Base-by-base conservation (phyloP, 2,797 vertebrate genomes). In the Pseudochirops cupreus region DNA sequence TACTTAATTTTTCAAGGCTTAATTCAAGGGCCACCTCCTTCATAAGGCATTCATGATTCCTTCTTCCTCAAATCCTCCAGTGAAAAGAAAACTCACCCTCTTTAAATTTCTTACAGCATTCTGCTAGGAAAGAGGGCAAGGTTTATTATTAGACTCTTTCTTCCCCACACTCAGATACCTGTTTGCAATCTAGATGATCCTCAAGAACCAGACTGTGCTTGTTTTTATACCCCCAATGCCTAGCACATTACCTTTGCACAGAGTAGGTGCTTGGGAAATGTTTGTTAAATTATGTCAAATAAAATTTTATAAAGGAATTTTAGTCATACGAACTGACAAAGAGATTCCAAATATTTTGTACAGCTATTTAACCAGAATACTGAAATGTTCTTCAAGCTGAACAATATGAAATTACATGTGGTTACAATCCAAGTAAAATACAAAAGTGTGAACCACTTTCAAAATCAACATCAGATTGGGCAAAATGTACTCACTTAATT, bases 301-400 rank as follows among this genome's bases (percentile, higher is more conserved):
- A 67, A 67, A n/a, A 67, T n/a, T 33, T 67, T 67, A 67, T 46
- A 46, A 82, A 87, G 24, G 21, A 46, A 87, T 87, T 46, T 87
- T 87, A 87, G 39, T 87, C 39, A 87, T 50, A 87, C 26, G 39
- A 87, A 87, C 24, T 26, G 21, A 50, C 21, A 87, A 46, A 18
- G 5, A 39, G n/a, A 87, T 87, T 87, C 39, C 74, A 87, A 50
- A 46, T 46, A 82, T 46, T 46, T 82, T 82, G n/a, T 39, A 46
- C 26, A 56, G 94, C 46, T 91, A 67, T 89, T 0, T 55, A 62
- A 95, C 94, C 29, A 67, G 91, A 91, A 92, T 94, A 46, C 87
- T 4, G 82, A 94, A 89, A 55, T 91, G 58, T 56, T 94, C 74
- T 96, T 91, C 55, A 95, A 91, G 94, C 33, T 87, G 46, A 92